Conservation (phyloP, 2,888 invertebrate species). For the Celastrina argiolus region DNA sequence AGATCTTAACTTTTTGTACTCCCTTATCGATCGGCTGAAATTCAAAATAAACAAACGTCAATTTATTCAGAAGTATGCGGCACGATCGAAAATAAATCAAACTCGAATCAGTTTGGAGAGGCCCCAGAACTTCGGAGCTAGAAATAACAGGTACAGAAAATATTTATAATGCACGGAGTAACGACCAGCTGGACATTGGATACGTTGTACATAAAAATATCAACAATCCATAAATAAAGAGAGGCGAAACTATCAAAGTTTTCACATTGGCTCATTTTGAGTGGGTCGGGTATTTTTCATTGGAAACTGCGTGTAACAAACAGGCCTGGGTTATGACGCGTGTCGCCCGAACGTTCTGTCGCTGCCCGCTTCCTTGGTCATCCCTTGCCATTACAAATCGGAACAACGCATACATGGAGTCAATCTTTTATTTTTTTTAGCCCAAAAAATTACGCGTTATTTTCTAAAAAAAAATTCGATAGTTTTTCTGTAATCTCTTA, state of each 20-base stretch:
- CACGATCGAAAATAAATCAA: no score
- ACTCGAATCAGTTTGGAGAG: no score
- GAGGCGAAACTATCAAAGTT: slow-evolving; percentile 23
- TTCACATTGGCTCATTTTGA: slow-evolving; percentile 22
- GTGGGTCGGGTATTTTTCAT: slow-evolving; percentile 32
- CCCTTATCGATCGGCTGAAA: no score
- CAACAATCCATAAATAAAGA: slow-evolving; percentile 17
- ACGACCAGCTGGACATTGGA: background rate
- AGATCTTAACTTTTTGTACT: no score
- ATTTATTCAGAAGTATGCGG: no score
- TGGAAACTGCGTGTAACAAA: slow-evolving; percentile 31
- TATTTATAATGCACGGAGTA: no score
- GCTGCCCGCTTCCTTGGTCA: slow-evolving; percentile 68
- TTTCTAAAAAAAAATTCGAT: no score
- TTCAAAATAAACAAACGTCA: no score
- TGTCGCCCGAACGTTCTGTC: slow-evolving; percentile 66
- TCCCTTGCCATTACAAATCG: slow-evolving; percentile 38
- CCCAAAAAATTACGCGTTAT: no score
- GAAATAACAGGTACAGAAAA: no score
- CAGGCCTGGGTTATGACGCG: slow-evolving; percentile 65
- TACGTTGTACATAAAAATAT: slow-evolving; percentile 3
- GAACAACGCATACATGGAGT: slow-evolving; percentile 33
- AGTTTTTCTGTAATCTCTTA: no score
- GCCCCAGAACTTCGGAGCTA: no score
- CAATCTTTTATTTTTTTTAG: background rate